These are phyloP conservation scores for Brachyhypopomus occidentalis DNA, from an alignment of 2,113 vertebrate species.

Conservation along the genomic window DNA sequence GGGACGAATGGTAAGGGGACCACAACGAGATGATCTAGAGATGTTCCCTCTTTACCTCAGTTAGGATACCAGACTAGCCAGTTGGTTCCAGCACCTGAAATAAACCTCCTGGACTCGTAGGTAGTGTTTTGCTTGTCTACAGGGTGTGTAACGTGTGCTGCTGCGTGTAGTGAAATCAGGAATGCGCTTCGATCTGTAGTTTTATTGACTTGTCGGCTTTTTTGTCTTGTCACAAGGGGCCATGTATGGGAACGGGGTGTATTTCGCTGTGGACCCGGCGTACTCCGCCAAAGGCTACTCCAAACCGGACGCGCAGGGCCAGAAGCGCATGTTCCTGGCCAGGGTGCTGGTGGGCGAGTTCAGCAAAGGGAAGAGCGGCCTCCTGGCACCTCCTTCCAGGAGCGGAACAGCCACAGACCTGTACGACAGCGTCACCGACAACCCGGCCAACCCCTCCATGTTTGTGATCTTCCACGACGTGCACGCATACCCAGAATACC, in stretches of 20 bases:
- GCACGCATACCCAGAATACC: constrained; percentile 83
- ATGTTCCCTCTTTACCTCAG: no score
- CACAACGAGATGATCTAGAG: no score
- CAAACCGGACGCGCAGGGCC: constrained; percentile 38
- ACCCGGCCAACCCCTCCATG: constrained; percentile 38
- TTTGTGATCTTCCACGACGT: constrained; percentile 80
- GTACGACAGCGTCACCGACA: constrained; percentile 78
- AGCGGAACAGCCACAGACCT: constrained; percentile 57
- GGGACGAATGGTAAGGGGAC: constrained; percentile 79
- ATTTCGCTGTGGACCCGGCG: constrained; percentile 75
- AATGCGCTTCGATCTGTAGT: constrained; percentile 14
- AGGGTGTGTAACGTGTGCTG: background rate
- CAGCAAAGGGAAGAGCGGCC: constrained; percentile 35
- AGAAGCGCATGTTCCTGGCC: constrained; percentile 78
- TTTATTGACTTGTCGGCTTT: background rate
- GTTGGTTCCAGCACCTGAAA: no score
- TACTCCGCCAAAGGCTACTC: constrained; percentile 76
- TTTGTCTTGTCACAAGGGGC: constrained; percentile 54
- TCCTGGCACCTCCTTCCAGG: constrained; percentile 70
- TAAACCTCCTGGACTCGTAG: no score
- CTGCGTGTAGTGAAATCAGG: background rate
- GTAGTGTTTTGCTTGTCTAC: no score
- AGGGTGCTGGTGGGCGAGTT: constrained; percentile 80
- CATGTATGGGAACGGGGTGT: constrained; percentile 73
- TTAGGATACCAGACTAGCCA: no score